Percentiles rank a stretch among this genome's conserved stretches.
Evolutionary conservation across 2,113 vertebrate genomes (phyloP).

Genomic region (Oreochromis tanganicae): DNA sequence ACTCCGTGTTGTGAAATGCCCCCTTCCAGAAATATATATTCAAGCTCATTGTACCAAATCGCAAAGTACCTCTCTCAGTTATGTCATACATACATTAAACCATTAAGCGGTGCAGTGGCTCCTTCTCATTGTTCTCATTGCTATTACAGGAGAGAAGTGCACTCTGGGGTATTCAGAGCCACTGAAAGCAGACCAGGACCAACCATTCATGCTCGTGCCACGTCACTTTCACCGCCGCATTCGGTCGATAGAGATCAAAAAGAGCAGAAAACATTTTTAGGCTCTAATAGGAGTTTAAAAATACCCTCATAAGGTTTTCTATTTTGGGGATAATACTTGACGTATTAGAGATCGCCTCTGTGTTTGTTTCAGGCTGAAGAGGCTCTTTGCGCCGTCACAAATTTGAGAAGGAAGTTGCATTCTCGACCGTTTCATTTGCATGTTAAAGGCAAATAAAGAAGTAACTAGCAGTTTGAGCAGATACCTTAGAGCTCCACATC

Average conservation of each 20-base stretch:
- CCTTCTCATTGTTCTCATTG: slow-evolving; percentile 48
- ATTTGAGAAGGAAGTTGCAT: slow-evolving; percentile 24
- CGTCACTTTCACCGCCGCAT: neutral
- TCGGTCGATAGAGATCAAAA: slow-evolving; percentile 3
- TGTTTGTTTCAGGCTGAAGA: neutral
- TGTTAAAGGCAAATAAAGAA: slow-evolving; percentile 7
- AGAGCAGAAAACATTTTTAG: slow-evolving; percentile 27
- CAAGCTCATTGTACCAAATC: neutral
- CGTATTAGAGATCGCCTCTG: neutral
- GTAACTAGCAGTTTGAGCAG: slow-evolving; percentile 5
- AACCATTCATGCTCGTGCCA: neutral
- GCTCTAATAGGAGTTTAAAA: slow-evolving; percentile 14
- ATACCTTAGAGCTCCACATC: neutral
- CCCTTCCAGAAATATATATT: neutral
- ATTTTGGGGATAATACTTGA: neutral
- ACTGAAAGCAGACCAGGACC: slow-evolving; percentile 35
- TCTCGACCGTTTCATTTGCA: neutral
- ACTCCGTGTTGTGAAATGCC: neutral
- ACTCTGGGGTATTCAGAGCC: slow-evolving; percentile 49
- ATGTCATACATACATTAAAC: slow-evolving; percentile 51
- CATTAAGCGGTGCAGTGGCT: slow-evolving; percentile 35
- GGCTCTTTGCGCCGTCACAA: neutral
- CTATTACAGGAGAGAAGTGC: slow-evolving; percentile 56
- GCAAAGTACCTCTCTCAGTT: neutral
- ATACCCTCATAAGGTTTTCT: neutral